Evolutionary conservation across 2,113 vertebrate genomes (phyloP), one percentile per base, ranked within the genome.

Genomic region (Etia nguti): DNA sequence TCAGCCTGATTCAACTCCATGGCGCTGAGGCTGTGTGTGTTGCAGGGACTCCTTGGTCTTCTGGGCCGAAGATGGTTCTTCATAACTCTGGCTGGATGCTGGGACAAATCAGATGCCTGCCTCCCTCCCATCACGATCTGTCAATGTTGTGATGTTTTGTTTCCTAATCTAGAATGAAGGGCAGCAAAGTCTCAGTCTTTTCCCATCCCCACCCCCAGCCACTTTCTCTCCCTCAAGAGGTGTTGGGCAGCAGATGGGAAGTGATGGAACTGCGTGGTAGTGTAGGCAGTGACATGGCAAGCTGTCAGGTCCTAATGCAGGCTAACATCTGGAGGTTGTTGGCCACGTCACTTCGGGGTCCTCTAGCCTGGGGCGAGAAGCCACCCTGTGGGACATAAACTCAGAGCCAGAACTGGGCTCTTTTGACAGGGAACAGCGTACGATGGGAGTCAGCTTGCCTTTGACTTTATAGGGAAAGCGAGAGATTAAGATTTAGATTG

Each of bases 261-360:
- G 81, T 92, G 94, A 96, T 94, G 93, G 94, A 89, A 93, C 90
- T 94, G 81, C 83, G 95, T 94, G 93, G 92, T 96, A 94, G 94
- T 38, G 88, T 86, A 90, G 93, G 94, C 91, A 88, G 88, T 43
- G 89, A 96, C 95, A 96, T 93, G 95, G 96, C 95, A 95, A 43
- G 84, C 93, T 92, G 94, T 94, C 95, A 92, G 91, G 79, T 91
- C 86, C 93, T 96, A 96, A 96, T 97, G 96, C 91, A 96, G 92
- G 18, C 65, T 12, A 96, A 96, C 96, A 97, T 97, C 96, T 97
- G 96, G 95, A 96, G 91, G 89, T 91, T 90, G 93, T 93, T 94
- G 92, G 77, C 81, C 86, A 73, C 41, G 82, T 92, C 93, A 88
- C 89, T 93, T 86, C 81, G 31, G 83, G 85, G 90, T 83, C 90